Percentiles rank a stretch among this genome's conserved stretches.
phyloP scores from a whole-genome alignment of 2,797 vertebrate genomes.

The Characodon lateralis region DNA sequence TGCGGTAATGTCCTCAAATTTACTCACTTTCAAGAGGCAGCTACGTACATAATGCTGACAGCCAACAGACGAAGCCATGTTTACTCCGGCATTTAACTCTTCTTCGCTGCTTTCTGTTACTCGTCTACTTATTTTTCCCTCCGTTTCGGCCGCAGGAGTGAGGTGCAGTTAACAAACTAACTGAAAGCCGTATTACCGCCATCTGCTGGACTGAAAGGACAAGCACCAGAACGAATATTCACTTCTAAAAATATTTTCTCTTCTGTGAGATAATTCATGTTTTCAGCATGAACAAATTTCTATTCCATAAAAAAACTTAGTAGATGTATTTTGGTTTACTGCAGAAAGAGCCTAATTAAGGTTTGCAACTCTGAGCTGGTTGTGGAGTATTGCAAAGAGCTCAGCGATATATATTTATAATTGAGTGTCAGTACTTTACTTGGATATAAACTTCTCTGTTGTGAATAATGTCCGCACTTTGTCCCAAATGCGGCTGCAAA shows the following conservation, averaged over 20 bases:
- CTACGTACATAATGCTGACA: constrained; percentile 82
- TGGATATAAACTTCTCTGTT: too few relatives aligned
- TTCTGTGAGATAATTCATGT: background rate
- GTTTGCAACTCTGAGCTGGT: too few relatives aligned
- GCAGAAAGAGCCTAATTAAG: background rate
- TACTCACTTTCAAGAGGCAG: constrained; percentile 82
- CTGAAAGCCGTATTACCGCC: background rate
- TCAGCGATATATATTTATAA: too few relatives aligned
- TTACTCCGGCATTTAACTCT: constrained; percentile 5
- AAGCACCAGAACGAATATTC: background rate
- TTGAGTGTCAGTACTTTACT: too few relatives aligned
- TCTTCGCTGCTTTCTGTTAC: background rate
- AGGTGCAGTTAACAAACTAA: background rate
- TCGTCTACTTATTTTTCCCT: background rate
- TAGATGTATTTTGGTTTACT: background rate
- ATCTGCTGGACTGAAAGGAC: background rate
- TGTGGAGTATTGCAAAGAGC: too few relatives aligned
- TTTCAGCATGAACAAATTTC: background rate
- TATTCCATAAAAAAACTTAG: background rate
- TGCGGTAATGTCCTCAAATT: background rate
- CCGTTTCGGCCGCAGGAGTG: background rate
- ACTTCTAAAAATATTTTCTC: background rate
- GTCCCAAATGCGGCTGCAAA: too few relatives aligned
- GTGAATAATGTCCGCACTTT: too few relatives aligned
- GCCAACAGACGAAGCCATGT: constrained; percentile 76